These are phyloP conservation scores for Eleginops maclovinus DNA, from an alignment of 2,113 vertebrate genomes.

Conservation along the genomic window DNA sequence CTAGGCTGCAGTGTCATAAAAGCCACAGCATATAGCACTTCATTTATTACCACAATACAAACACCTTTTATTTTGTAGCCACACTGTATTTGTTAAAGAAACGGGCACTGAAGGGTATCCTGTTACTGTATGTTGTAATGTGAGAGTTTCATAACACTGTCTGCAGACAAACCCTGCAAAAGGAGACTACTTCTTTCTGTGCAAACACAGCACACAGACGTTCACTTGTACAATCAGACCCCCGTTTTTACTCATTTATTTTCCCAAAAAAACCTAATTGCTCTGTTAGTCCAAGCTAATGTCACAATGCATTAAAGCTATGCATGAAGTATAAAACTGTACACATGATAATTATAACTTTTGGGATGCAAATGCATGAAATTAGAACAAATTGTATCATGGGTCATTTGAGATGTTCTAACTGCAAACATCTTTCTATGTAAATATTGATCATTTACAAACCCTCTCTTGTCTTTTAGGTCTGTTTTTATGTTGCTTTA, in stretches of 20 bases:
- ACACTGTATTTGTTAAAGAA: conserved; percentile 25
- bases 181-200: conserved; percentile 32
- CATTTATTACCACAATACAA: conserved; percentile 6
- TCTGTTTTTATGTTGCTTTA: conserved; percentile 84
- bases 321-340: background rate
- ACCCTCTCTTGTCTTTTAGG: conserved; percentile 70
- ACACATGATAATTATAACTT: background rate
- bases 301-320: background rate
- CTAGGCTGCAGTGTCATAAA: background rate
- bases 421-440: background rate
- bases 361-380: background rate
- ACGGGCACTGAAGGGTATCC: conserved; percentile 31
- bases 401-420: background rate
- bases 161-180: conserved; percentile 10
- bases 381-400: background rate
- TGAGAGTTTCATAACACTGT: conserved; percentile 58
- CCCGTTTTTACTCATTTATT: background rate
- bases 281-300: background rate
- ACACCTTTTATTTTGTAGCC: conserved; percentile 11
- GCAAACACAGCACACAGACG: background rate
- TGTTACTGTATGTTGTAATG: conserved; percentile 52
- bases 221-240: background rate
- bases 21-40: background rate
- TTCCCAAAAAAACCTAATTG: conserved; percentile 9
- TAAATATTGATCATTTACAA: conserved; percentile 29